Percentiles rank a stretch among this genome's conserved stretches.
These are phyloP conservation scores for Phortica magna DNA, from an alignment of 2,888 invertebrate genomes.

Conservation along the genomic window DNA sequence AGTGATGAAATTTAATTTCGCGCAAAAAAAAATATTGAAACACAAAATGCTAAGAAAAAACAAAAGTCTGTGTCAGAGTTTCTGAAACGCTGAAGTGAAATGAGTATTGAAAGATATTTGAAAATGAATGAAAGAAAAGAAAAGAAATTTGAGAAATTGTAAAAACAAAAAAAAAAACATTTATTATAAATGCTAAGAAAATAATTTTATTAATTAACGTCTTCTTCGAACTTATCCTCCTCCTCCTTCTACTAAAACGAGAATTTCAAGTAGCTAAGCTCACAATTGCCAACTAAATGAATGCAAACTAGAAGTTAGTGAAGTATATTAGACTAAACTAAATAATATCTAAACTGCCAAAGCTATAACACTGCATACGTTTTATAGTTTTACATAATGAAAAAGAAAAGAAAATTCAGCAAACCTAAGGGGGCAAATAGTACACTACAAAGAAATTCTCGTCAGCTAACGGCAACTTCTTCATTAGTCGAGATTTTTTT, in stretches of 20 bases:
- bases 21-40: slow-evolving; percentile 38
- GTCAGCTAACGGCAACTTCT: slow-evolving; percentile 75
- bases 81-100: slow-evolving; percentile 47
- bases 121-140: slow-evolving; percentile 51
- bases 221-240: neutral
- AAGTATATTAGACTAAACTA: too few relatives aligned
- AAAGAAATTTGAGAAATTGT: slow-evolving; percentile 37
- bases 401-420: slow-evolving; percentile 24
- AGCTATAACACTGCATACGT: slow-evolving; percentile 57
- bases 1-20: slow-evolving; percentile 60
- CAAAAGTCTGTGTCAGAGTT: slow-evolving; percentile 61
- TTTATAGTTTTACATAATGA: slow-evolving; percentile 32
- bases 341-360: slow-evolving; percentile 65
- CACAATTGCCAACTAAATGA: slow-evolving; percentile 22
- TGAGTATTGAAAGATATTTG: slow-evolving; percentile 29
- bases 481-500: slow-evolving; percentile 71
- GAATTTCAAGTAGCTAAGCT: slow-evolving; percentile 52
- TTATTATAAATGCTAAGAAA: slow-evolving; percentile 57
- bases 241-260: neutral
- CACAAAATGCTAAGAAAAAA: slow-evolving; percentile 53
- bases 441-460: slow-evolving; percentile 71
- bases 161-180: slow-evolving; percentile 38
- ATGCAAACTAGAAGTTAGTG: too few relatives aligned
- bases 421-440: slow-evolving; percentile 18
- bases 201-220: slow-evolving; percentile 51